Evolutionary conservation across 2,888 invertebrate genomes (phyloP), one percentile per base, ranked within the genome.

Genomic region (Xanthorhoe designata): DNA sequence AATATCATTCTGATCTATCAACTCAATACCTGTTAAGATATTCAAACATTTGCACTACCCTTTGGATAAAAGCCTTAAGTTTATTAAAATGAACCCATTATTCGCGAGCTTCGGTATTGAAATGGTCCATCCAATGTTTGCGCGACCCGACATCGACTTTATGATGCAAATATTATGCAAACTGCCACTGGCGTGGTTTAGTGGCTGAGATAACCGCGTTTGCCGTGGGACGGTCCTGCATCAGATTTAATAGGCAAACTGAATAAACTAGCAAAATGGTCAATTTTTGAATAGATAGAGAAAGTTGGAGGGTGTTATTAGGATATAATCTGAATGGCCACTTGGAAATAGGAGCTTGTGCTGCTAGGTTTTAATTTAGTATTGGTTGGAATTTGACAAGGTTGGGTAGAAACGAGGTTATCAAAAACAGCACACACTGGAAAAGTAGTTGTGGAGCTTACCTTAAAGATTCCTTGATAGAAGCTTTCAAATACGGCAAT

Each of bases 401-500:
- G 1, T 1, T 35, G 35, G 0, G 4, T 42, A 42, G 38, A 13
- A 2, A 13, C 13, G 13, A 13, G 13, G 32, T 32, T 42, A 4
- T 47, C 7, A 8, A 13, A 47, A 45, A 45, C 1, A 2, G 15
- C 45, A 15, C 15, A 4, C n/a, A 45, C 15, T 45, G 45, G 6
- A 29, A 54, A 19, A 9, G 15, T 45, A 45, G 2, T 6, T 24
- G 10, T 24, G 10, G 42, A 52, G 79, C 85, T 81, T 82, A 96
- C 96, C 97, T 94, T 76, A 97, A 87, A 0, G 96, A 95, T 89
- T 97, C 97, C 84, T 96, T 97, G 71, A 97, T 95, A 80, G 96
- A 97, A 19, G 97, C 96, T 76, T 95, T 95, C 64, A 97, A 91
- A 85, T 96, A 97, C 32, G 95, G 95, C 80, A 96, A 90, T 74